Conservation (phyloP, 2,888 invertebrate species). For the Rhingia campestris region DNA sequence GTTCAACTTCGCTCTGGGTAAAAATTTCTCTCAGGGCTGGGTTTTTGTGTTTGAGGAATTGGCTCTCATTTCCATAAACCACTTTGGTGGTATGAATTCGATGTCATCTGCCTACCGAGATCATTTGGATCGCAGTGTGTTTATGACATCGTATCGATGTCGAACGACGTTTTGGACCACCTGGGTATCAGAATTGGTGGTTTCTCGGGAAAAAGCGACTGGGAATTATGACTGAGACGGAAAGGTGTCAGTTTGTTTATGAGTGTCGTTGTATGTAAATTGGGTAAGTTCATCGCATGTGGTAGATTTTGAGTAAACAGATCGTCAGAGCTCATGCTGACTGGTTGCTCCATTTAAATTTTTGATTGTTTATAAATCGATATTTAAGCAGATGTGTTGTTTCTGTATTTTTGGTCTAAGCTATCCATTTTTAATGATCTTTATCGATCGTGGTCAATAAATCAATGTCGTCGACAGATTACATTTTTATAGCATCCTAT, state of each 20-base stretch:
- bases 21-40: slow-evolving; percentile 34
- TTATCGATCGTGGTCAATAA: too few species aligned
- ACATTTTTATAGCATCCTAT: too few species aligned
- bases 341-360: slow-evolving; percentile 49
- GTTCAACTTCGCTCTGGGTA: slow-evolving; percentile 41
- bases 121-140: slow-evolving; percentile 62
- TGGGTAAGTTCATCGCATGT: slow-evolving; percentile 10
- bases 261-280: slow-evolving; percentile 57
- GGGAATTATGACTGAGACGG: slow-evolving; percentile 41
- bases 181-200: slow-evolving; percentile 29
- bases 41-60: slow-evolving; percentile 58
- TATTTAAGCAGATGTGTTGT: slow-evolving; percentile 13
- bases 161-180: slow-evolving; percentile 56
- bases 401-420: background rate
- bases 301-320: slow-evolving; percentile 7
- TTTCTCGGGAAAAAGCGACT: slow-evolving; percentile 1
- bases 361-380: slow-evolving; percentile 17
- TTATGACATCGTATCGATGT: slow-evolving; percentile 66
- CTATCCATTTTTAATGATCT: slow-evolving; percentile 19
- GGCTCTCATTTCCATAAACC: slow-evolving; percentile 71
- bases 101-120: slow-evolving; percentile 49
- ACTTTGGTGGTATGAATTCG: slow-evolving; percentile 67
- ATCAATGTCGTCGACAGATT: too few species aligned
- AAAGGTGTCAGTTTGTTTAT: slow-evolving; percentile 63
- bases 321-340: slow-evolving; percentile 8